Conservation (phyloP, 2,797 vertebrate genomes). For the Acanthornis magna region DNA sequence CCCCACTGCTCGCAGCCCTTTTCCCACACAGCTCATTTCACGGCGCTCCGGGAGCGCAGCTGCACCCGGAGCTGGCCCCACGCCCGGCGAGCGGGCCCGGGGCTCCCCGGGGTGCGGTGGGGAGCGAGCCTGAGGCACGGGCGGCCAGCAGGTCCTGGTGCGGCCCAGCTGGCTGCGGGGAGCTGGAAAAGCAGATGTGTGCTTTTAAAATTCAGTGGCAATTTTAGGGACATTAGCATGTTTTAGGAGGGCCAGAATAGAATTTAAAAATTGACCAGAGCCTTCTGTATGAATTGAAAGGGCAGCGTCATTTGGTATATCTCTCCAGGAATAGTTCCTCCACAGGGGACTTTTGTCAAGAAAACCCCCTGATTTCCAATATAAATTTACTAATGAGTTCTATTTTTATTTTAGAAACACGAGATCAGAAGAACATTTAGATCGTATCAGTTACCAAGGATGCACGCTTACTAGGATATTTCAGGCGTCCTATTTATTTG, state of each 20-base stretch:
- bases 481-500: not conserved
- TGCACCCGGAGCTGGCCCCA: not conserved
- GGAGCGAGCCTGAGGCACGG: not conserved
- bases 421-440: not conserved
- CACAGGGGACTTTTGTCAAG: not conserved
- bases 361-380: not conserved
- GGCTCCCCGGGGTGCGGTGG: not conserved
- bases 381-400: not conserved
- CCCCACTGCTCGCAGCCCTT: not conserved
- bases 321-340: not conserved
- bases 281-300: not conserved
- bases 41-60: not conserved
- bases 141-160: not conserved
- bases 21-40: not conserved
- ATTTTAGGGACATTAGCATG: not conserved
- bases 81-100: rapidly evolving
- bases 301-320: not conserved
- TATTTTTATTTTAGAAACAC: not conserved
- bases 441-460: not conserved
- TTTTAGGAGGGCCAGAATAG: not conserved
- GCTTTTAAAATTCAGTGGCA: not conserved
- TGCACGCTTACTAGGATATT: not conserved
- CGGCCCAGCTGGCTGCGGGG: not conserved
- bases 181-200: not conserved
- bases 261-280: not conserved